Evolutionary conservation across 1,140 invertebrate species (phyloP).

Genomic region (Drosophila littoralis): DNA sequence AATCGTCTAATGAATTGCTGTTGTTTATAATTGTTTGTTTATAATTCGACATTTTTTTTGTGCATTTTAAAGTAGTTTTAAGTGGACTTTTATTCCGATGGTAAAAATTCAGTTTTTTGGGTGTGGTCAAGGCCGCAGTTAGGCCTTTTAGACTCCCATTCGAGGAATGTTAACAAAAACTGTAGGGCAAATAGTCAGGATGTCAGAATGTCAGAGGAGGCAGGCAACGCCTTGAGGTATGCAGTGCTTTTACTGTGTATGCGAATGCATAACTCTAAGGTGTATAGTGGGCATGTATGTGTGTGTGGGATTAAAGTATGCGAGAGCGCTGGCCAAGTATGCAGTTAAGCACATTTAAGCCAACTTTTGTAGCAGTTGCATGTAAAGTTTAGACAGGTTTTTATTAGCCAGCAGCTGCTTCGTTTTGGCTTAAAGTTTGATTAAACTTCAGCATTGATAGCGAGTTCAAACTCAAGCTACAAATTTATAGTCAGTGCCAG

Average conservation of each 20-base stretch:
- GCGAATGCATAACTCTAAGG: conserved; percentile 40
- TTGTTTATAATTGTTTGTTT: background rate
- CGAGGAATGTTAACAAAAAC: background rate
- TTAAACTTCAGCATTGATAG: conserved; percentile 72
- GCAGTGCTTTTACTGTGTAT: conserved; percentile 46
- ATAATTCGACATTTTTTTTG: background rate
- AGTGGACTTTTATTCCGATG: background rate
- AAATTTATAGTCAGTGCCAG: conserved; percentile 36
- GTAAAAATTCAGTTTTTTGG: background rate
- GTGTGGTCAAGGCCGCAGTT: conserved; percentile 6
- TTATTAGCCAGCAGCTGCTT: conserved; percentile 42
- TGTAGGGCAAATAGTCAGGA: background rate
- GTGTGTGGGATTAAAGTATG: background rate
- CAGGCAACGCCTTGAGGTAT: conserved; percentile 55
- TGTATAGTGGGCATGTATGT: conserved; percentile 34
- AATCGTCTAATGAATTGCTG: conserved; percentile 28
- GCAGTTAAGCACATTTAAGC: conserved; percentile 17
- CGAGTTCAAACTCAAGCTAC: conserved; percentile 28
- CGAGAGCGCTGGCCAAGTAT: conserved; percentile 1
- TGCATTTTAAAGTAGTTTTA: background rate
- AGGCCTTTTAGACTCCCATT: background rate
- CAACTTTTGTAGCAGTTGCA: conserved; percentile 39
- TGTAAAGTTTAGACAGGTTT: conserved; percentile 38
- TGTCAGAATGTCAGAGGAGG: conserved; percentile 28
- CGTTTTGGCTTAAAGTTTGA: conserved; percentile 62